Evolutionary conservation across 2,888 invertebrate genomes (phyloP).

Genomic region (Alentia gelatinosa): DNA sequence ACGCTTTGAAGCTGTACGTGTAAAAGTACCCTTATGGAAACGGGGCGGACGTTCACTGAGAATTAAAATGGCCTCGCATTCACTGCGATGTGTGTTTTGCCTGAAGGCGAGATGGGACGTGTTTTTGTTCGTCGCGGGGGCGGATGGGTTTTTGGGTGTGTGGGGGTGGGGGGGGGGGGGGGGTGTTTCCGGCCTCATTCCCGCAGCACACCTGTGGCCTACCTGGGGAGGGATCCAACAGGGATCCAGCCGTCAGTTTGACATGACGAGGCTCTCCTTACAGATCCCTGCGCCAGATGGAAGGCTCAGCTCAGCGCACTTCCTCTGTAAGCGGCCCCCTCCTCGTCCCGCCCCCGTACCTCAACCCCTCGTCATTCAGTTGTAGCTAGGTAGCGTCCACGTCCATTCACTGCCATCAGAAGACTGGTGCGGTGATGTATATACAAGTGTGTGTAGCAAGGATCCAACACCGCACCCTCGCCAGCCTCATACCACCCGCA

Average conservation of each 20-base stretch:
- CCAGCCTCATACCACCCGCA: not conserved
- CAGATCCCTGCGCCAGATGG: not conserved
- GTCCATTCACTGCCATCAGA: not conserved
- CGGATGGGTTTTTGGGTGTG: not conserved
- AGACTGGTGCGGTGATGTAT: not conserved
- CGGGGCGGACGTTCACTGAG: not conserved
- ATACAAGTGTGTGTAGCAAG: not conserved
- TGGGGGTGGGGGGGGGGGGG: not conserved
- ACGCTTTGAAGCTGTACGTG: not conserved
- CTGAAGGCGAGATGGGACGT: not conserved
- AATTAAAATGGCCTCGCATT: not conserved
- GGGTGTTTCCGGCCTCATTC: not conserved
- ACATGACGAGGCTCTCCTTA: not conserved
- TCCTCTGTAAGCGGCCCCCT: not conserved
- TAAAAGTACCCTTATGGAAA: not conserved
- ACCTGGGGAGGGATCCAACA: not conserved
- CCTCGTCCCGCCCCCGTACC: not conserved
- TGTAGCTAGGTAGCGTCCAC: not conserved
- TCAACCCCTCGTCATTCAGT: not conserved
- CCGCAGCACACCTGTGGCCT: not conserved
- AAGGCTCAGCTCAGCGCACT: not conserved
- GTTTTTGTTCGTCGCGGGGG: not conserved
- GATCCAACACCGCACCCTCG: not conserved
- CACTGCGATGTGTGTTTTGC: not conserved
- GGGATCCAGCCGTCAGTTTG: slow-evolving; percentile 7